Conservation (phyloP, 2,888 invertebrate species). For the Loripinus fragilis region DNA sequence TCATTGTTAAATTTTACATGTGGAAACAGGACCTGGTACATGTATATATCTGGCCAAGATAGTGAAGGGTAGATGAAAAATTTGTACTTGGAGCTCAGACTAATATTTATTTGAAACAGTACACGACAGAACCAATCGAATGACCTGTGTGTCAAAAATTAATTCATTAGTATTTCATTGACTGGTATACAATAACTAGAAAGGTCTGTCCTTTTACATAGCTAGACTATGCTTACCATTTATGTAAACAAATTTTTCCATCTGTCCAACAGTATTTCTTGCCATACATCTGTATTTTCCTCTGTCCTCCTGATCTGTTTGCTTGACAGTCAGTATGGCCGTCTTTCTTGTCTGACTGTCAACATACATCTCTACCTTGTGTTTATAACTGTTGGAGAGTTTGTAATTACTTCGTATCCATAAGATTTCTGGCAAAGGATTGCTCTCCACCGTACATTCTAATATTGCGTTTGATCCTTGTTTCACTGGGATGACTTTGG, state of each 20-base stretch:
- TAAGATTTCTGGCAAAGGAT: conserved; percentile 31
- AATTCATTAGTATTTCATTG: too few relatives aligned
- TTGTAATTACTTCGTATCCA: conserved; percentile 35
- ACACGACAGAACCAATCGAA: too few relatives aligned
- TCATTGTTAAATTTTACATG: too few relatives aligned
- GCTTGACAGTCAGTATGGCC: conserved; percentile 32
- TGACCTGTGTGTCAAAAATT: too few relatives aligned
- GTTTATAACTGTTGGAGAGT: conserved; percentile 38
- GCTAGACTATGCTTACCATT: conserved; percentile 4
- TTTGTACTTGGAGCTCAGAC: too few relatives aligned
- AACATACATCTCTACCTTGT: conserved; percentile 28
- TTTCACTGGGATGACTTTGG: conserved; percentile 21
- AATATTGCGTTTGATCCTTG: conserved; percentile 7
- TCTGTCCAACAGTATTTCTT: conserved; percentile 29
- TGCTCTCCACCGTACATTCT: conserved; percentile 43
- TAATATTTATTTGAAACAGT: too few relatives aligned
- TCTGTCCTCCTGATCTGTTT: conserved; percentile 28
- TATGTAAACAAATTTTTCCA: neutral
- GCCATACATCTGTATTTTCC: conserved; percentile 48
- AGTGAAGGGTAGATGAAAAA: too few relatives aligned
- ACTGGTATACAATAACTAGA: too few relatives aligned
- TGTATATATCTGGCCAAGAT: too few relatives aligned
- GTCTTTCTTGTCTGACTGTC: conserved; percentile 35
- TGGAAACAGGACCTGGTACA: too few relatives aligned
- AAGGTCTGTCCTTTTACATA: too few relatives aligned